Evolutionary conservation across 2,797 vertebrate genomes (phyloP).

Genomic region (Columba guinea): DNA sequence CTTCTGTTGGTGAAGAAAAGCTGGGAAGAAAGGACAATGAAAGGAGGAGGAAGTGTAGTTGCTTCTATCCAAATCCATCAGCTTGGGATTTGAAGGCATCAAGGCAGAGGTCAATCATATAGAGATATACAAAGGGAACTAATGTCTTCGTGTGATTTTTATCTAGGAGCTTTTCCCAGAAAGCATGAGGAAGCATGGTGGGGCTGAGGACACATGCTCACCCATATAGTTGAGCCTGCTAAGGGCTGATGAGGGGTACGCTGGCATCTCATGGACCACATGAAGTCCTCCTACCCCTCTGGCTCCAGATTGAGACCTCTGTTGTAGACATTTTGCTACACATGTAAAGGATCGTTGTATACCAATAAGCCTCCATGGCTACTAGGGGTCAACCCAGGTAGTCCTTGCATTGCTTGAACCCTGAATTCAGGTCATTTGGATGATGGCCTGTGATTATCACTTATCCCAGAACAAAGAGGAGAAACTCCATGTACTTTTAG

Average conservation of each 20-base stretch:
- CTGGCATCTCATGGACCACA: rapidly evolving
- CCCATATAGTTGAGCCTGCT: rapidly evolving
- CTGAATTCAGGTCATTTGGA: not conserved
- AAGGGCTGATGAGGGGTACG: rapidly evolving
- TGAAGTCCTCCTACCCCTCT: not conserved
- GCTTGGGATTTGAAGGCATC: not conserved
- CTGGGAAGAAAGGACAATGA: rapidly evolving
- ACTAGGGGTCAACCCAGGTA: not conserved
- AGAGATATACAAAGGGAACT: not conserved
- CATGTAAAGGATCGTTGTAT: rapidly evolving
- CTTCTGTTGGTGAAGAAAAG: not conserved
- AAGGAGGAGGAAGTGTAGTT: not conserved
- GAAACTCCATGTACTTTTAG: not conserved
- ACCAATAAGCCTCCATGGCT: not conserved
- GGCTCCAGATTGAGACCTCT: rapidly evolving
- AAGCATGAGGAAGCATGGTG: not conserved
- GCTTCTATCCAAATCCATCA: not conserved
- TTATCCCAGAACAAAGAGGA: not conserved
- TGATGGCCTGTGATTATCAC: not conserved
- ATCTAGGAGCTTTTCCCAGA: not conserved
- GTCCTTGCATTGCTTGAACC: not conserved
- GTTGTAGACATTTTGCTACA: rapidly evolving
- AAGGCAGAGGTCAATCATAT: rapidly evolving
- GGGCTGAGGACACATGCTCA: not conserved
- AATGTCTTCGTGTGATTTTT: rapidly evolving